Evolutionary conservation across 2,113 vertebrate species (phyloP).

Genomic region (Castor canadensis): DNA sequence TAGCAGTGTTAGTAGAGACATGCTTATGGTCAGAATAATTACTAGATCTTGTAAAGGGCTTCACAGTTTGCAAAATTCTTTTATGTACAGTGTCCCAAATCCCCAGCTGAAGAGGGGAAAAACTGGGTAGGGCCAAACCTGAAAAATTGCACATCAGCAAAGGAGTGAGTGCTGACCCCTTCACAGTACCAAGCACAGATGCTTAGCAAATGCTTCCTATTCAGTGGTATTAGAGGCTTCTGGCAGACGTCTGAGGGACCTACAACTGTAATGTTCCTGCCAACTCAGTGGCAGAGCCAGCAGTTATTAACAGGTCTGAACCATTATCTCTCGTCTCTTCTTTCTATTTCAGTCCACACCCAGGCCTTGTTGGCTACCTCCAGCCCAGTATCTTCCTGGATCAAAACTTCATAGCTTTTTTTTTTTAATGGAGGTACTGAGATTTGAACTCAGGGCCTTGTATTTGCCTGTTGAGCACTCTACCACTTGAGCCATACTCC

Average conservation of each 20-base stretch:
- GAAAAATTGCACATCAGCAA: not conserved
- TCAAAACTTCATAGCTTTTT: not conserved
- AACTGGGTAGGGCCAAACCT: not conserved
- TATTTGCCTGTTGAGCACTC: too few species aligned
- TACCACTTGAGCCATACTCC: too few species aligned
- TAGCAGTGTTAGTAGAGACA: not conserved
- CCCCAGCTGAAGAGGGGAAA: not conserved
- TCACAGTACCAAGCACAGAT: not conserved
- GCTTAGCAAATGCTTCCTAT: not conserved
- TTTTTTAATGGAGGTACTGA: too few species aligned
- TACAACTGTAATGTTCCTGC: not conserved
- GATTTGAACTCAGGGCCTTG: too few species aligned
- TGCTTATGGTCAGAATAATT: not conserved
- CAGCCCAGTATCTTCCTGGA: slow-evolving; percentile 11
- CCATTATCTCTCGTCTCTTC: not conserved
- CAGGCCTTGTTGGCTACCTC: not conserved
- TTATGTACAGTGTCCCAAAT: not conserved
- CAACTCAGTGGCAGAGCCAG: not conserved
- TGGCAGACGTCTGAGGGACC: not conserved
- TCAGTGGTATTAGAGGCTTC: not conserved
- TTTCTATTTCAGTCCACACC: not conserved
- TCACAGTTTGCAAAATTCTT: not conserved
- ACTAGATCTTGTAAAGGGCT: slow-evolving; percentile 4
- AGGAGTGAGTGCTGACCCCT: not conserved
- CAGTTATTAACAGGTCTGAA: not conserved